Conservation (phyloP, 2,113 vertebrate species). For the Emydocephalus ijimae region DNA sequence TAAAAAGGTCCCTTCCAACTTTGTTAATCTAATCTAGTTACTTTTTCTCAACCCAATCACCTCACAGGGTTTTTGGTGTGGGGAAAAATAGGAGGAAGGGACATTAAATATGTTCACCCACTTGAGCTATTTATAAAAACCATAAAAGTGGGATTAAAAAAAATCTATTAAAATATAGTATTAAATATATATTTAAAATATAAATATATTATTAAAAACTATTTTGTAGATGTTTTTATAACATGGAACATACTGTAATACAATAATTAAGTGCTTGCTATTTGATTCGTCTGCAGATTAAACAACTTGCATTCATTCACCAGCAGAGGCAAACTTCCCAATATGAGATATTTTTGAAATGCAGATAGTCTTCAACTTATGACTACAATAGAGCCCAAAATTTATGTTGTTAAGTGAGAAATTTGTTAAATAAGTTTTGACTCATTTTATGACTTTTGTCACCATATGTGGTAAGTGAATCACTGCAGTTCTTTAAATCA, state of each 20-base stretch:
- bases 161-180: neutral
- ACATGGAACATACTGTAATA: neutral
- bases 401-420: too few relatives aligned
- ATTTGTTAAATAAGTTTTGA: too few relatives aligned
- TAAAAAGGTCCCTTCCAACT: too few relatives aligned
- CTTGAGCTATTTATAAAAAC: neutral
- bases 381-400: too few relatives aligned
- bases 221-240: neutral
- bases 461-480: too few relatives aligned
- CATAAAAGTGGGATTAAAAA: neutral
- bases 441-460: too few relatives aligned
- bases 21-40: too few relatives aligned
- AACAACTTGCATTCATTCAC: neutral
- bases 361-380: too few relatives aligned
- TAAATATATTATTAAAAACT: neutral
- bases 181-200: too few relatives aligned
- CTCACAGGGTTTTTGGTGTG: neutral
- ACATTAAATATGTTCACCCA: neutral
- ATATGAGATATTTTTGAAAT: conserved; percentile 23
- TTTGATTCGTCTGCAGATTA: neutral
- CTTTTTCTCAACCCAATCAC: too few relatives aligned
- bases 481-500: too few relatives aligned
- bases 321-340: neutral
- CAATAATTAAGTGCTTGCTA: neutral
- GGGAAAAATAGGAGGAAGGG: neutral